Conservation (phyloP, 35 echinoderm and acorn worm species). For the Lytechinus pictus region DNA sequence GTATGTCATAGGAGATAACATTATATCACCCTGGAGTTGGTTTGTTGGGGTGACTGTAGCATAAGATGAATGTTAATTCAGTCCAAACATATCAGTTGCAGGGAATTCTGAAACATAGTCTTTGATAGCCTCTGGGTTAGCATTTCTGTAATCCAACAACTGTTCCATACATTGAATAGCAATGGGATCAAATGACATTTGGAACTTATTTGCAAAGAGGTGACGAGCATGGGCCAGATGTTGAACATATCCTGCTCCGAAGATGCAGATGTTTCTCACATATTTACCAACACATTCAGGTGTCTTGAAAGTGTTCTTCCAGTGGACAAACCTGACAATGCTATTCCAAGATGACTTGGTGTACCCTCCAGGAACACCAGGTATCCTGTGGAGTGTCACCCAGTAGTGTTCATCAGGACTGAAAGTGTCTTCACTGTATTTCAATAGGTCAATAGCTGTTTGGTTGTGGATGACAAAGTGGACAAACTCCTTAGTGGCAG, state of each 20-base stretch:
- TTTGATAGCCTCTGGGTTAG: neutral
- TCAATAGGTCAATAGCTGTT: constrained; percentile 55
- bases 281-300: constrained; percentile 60
- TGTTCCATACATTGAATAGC: constrained; percentile 80
- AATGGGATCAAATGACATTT: constrained; percentile 68
- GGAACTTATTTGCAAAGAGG: constrained; percentile 80
- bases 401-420: constrained; percentile 69
- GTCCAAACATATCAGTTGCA: neutral
- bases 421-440: constrained; percentile 71
- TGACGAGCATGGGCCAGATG: constrained; percentile 35
- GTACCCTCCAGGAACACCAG: constrained; percentile 66
- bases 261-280: constrained; percentile 68
- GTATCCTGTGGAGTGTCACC: constrained; percentile 57
- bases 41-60: too few relatives aligned
- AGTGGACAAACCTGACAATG: constrained; percentile 44
- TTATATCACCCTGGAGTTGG: too few relatives aligned
- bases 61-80: neutral
- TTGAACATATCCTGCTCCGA: constrained; percentile 57
- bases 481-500: constrained; percentile 49
- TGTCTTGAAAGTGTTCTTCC: constrained; percentile 5
- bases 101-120: neutral
- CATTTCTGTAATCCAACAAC: constrained; percentile 38
- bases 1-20: too few relatives aligned
- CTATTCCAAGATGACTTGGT: constrained; percentile 30
- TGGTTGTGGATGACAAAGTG: constrained; percentile 60